A percentile compares a stretch with the other conserved stretches of the same genome.
phyloP scores from a whole-genome alignment of 2,113 vertebrate species.

The Tamias sibiricus region DNA sequence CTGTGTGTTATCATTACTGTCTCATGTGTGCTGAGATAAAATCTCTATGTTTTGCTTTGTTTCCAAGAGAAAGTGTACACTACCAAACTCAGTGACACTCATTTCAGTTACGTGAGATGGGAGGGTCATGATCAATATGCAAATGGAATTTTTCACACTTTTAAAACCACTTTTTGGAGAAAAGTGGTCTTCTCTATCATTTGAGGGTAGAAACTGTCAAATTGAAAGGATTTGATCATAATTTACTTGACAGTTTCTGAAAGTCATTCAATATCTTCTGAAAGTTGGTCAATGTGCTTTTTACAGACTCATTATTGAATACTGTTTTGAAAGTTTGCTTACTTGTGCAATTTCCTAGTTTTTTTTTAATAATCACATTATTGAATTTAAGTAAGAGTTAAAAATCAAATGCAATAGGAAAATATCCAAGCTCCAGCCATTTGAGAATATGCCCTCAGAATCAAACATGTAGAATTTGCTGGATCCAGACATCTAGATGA shows the following conservation, averaged over 20 bases:
- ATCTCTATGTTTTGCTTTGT: neutral
- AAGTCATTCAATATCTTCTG: neutral
- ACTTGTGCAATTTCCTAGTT: neutral
- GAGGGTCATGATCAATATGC: neutral
- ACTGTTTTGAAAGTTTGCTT: neutral
- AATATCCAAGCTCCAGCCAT: neutral
- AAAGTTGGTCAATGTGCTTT: neutral
- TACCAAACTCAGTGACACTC: neutral
- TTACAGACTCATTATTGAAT: neutral
- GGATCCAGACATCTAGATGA: neutral
- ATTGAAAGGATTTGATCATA: neutral
- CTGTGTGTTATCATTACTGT: neutral
- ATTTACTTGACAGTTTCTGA: neutral
- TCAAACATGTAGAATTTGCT: neutral
- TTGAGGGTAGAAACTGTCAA: neutral
- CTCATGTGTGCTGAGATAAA: neutral
- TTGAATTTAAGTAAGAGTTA: neutral
- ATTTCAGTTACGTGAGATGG: neutral
- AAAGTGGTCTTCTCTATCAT: neutral
- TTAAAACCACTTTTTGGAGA: neutral
- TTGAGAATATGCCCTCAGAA: neutral
- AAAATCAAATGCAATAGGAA: neutral
- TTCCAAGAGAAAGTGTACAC: neutral
- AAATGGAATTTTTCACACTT: neutral
- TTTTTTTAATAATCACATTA: slow-evolving; percentile 9